phyloP scores from a whole-genome alignment of 2,888 invertebrate genomes.

The Drosophila koepferae region DNA sequence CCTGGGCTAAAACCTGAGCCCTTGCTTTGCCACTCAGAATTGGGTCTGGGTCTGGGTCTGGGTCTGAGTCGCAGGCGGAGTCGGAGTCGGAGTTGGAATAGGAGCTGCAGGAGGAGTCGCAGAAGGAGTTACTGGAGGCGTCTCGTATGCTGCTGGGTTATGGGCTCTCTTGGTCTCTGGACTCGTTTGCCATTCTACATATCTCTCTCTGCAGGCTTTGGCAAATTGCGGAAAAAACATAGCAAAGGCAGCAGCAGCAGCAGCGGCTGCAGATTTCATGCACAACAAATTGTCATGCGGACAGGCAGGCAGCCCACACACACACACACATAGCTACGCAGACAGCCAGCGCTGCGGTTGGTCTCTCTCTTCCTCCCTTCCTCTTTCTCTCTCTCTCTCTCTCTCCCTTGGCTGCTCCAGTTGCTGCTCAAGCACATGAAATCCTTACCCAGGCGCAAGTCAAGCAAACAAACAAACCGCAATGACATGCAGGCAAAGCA shows the following conservation, averaged over 20 bases:
- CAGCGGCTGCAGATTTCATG: constrained; percentile 70
- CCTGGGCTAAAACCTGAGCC: constrained; percentile 52
- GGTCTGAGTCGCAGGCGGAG: background rate
- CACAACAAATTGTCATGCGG: constrained; percentile 79
- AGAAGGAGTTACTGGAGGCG: background rate
- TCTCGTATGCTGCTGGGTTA: constrained; percentile 9
- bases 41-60: constrained; percentile 3
- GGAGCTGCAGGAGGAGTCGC: background rate
- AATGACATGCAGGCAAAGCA: constrained; percentile 73
- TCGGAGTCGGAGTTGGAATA: background rate
- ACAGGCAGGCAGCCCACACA: constrained; percentile 73
- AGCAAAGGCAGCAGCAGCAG: constrained; percentile 49
- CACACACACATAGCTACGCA: constrained; percentile 51
- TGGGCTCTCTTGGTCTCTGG: constrained; percentile 26
- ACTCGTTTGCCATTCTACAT: constrained; percentile 39
- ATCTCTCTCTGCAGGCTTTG: constrained; percentile 69
- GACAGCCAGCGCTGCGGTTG: constrained; percentile 67
- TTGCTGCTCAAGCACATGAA: constrained; percentile 75
- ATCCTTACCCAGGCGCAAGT: constrained; percentile 77
- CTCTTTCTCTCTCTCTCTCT: background rate
- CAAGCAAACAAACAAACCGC: constrained; percentile 79
- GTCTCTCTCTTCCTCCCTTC: no score
- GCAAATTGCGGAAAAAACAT: constrained; percentile 78
- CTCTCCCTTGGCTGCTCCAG: constrained; percentile 14
- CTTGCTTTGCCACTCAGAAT: constrained; percentile 19